Evolutionary conservation across 1,140 invertebrate species (phyloP), one percentile per base, ranked within the genome.

Genomic region (Linepithema humile): DNA sequence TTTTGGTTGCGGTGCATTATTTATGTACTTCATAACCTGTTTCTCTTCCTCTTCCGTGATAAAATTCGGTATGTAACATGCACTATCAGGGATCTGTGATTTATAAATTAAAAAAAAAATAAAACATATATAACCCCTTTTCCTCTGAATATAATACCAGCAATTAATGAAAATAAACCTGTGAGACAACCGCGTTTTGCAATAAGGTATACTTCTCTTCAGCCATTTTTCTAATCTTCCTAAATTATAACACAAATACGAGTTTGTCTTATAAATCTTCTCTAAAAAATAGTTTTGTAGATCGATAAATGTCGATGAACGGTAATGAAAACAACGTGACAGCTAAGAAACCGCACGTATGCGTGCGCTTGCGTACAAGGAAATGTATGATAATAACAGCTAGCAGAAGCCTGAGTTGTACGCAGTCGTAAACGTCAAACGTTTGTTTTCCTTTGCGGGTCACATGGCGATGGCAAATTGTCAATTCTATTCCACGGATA

Each of bases 41-140:
- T 95, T 92, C 94, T 99, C 99, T 93, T 99, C 98, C 82, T 96
- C 95, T 87, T 95, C 93, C 5, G 96, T 97, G 82, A 99, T 97
- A 92, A 99, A 99, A 91, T 99, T 96, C 15, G 98, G 97, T 94
- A 99, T 96, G 93, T 99, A 99, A 94, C 96, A 97, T 17, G 97
- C 96, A 48, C 95, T 95, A 5, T 95, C 91, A 45, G 97, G 97
- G 65, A 96, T 95, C 97, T 98, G 15, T 20, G 57, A 26, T 70
- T 80, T 50, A 20, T 12, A 67, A 26, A 26, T 53, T n/a, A n/a
- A n/a, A 57, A 45, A 48, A 45, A 45, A 55, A 9, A 53, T 43
- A 12, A 65, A 62, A 32, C 6, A 59, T 60, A 70, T 35, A 80
- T 83, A 89, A 89, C 74, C 64, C 77, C 6, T n/a, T n/a, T n/a